Conservation (phyloP, 1,140 invertebrate species). For the Bombus sibiricus region DNA sequence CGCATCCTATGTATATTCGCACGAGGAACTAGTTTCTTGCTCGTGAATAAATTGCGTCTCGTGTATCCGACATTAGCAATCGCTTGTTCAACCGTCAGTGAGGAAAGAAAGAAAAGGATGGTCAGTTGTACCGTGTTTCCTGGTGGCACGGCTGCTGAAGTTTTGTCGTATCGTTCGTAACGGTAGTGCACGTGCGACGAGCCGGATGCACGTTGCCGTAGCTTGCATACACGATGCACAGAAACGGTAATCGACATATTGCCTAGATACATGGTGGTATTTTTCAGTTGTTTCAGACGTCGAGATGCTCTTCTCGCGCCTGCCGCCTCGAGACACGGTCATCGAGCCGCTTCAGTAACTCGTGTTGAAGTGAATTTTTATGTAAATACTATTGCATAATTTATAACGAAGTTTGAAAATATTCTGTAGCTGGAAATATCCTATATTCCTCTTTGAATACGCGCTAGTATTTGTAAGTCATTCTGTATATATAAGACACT, state of each 20-base stretch:
- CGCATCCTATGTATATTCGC: neutral
- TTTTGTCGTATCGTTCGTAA: constrained; percentile 10
- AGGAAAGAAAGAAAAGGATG: neutral
- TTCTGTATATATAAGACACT: too few relatives aligned
- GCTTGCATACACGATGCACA: constrained; percentile 26
- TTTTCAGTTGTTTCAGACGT: constrained; percentile 19
- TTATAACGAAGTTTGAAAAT: too few relatives aligned
- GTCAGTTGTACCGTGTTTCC: neutral
- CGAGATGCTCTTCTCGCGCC: neutral
- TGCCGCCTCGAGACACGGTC: neutral
- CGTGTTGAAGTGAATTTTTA: neutral
- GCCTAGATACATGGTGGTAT: neutral
- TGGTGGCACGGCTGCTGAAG: neutral
- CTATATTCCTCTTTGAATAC: too few relatives aligned
- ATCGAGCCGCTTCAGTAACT: neutral
- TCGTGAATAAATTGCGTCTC: neutral
- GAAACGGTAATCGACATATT: constrained; percentile 26
- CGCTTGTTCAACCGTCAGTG: neutral
- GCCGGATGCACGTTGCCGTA: constrained; percentile 32
- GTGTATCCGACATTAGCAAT: neutral
- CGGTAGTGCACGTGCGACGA: constrained; percentile 28
- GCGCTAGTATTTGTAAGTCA: too few relatives aligned
- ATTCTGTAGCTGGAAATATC: too few relatives aligned
- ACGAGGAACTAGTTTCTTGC: neutral
- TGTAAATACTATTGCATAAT: neutral